Base-by-base conservation (phyloP, 2,888 invertebrate genomes). In the Tipula unca region DNA sequence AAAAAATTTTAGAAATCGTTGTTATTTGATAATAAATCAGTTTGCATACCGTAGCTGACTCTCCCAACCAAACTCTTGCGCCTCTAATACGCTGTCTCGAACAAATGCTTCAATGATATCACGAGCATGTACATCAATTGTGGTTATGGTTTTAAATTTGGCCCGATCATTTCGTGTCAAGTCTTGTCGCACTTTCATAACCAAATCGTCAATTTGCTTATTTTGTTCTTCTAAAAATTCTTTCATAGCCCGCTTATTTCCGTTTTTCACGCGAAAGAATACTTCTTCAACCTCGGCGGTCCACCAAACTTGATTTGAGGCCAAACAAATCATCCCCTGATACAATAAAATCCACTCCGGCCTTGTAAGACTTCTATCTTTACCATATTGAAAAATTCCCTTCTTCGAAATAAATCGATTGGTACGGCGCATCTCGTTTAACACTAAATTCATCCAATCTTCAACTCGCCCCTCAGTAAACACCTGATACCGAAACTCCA, bases 281-380 rank as follows among this genome's bases (percentile, higher is more conserved):
- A 97, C 96, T 89, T 98, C 96, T 89, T 98, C 98, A 0, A 97
- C 97, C 90, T 98, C 98, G 6, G 96, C 96, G 0, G 98, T 98
- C 98, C 98, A 98, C 98, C 98, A 98, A 1, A 98, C 95, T 88
- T 96, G 95, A 91, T 97, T 97, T 0, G 96, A 96, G 0, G 95
- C 96, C 20, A 97, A 91, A 87, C 95, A 94, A 83, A 96, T 94
- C 96, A 96, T 96, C 85, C 98, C 98, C 89, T 96, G 95, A 91
- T 96, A 97, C 88, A 96, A 94, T 89, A 97, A 89, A 92, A 98
- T 97, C 98, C 98, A 98, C 32, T 96, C 94, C 1, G 95, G 94
- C 89, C 97, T 95, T 85, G 35, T 20, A 1, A 69, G 91, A 88
- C 92, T 91, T 91, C 94, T 93, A 87, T 95, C 94, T 90, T 94